These are phyloP conservation scores for Drosophila sturtevanti DNA, from an alignment of 1,140 invertebrate species.

Conservation along the genomic window DNA sequence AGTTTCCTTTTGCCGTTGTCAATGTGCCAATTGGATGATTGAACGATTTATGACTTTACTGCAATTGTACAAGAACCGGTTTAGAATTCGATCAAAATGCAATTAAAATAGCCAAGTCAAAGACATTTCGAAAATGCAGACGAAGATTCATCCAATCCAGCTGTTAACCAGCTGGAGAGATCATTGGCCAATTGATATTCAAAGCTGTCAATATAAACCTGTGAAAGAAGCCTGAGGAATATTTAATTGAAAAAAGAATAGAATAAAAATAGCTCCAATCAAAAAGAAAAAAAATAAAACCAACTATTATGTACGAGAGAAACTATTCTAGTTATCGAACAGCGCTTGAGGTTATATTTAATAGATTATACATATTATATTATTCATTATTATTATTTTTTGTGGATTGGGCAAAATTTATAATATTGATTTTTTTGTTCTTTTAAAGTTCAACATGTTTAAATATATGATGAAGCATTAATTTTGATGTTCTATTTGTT, in stretches of 20 bases:
- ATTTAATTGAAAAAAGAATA: not conserved
- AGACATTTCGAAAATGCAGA: not conserved
- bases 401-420: too few species aligned
- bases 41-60: constrained; percentile 6
- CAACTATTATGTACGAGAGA: too few species aligned
- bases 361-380: too few species aligned
- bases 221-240: not conserved
- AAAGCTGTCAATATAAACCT: not conserved
- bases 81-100: constrained; percentile 8
- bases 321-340: too few species aligned
- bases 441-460: not conserved
- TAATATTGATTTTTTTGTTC: not conserved
- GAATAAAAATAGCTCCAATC: too few species aligned
- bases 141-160: not conserved
- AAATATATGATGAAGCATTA: not conserved
- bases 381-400: too few species aligned
- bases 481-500: not conserved
- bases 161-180: too few species aligned
- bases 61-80: constrained; percentile 7
- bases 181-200: not conserved
- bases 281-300: too few species aligned
- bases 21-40: constrained; percentile 6
- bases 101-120: constrained; percentile 3
- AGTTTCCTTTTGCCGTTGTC: constrained; percentile 3
- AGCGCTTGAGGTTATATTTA: too few species aligned